Conservation (phyloP, 2,888 invertebrate species). For the Coenonympha glycerion region DNA sequence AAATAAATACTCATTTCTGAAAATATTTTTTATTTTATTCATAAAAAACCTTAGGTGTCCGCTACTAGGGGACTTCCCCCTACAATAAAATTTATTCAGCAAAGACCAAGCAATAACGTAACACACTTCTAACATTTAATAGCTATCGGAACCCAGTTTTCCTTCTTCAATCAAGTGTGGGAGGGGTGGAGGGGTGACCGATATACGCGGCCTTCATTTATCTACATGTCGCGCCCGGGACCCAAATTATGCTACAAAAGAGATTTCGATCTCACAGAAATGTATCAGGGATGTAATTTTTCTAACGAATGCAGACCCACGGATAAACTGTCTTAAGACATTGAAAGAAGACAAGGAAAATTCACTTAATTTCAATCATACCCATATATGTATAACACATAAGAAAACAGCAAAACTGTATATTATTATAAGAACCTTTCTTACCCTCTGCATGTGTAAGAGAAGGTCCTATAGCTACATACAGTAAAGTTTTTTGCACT, state of each 20-base stretch:
- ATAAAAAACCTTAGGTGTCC: background rate
- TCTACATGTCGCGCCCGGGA: slow-evolving; percentile 44
- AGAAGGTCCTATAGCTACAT: no score
- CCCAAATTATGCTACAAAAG: slow-evolving; percentile 50
- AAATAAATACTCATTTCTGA: background rate
- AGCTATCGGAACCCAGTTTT: slow-evolving; percentile 30
- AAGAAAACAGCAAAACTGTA: no score
- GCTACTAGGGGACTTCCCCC: background rate
- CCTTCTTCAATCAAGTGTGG: slow-evolving; percentile 39
- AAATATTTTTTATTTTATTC: background rate
- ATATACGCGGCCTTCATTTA: slow-evolving; percentile 43
- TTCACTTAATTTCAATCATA: no score
- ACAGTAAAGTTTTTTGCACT: no score
- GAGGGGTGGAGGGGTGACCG: slow-evolving; percentile 24
- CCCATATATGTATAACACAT: no score
- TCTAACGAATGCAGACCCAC: slow-evolving; percentile 10
- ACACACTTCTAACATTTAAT: slow-evolving; percentile 22
- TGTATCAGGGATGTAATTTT: slow-evolving; percentile 60
- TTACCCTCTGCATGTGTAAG: no score
- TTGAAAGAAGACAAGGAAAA: no score
- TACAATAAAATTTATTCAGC: slow-evolving; percentile 11
- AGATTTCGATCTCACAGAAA: slow-evolving; percentile 56
- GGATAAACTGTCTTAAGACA: slow-evolving; percentile 1
- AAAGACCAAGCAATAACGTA: slow-evolving; percentile 16
- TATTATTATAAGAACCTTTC: no score